Evolutionary conservation across 2,113 vertebrate species (phyloP), one percentile per base, ranked within the genome.

Genomic region (Lasiurus cinereus): DNA sequence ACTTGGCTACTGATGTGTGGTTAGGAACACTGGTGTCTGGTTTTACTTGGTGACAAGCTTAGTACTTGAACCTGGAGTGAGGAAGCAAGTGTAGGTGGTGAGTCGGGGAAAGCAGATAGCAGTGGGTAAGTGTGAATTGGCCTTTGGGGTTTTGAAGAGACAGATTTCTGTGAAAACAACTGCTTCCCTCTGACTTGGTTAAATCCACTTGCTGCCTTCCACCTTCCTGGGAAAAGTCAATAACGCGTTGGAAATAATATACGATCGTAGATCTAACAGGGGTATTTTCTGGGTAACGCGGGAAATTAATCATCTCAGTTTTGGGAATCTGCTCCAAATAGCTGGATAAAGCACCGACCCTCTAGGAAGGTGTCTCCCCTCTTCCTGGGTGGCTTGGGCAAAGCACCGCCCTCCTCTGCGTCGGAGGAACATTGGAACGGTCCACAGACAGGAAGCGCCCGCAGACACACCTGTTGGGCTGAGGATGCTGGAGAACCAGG

Each of bases 271-370:
- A 33, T 54, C 0, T 4, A 21, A 16, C 6, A 19, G 33, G 31
- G 21, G 14, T 62, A n/a, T 56, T 54, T 78, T 90, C 52, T 31
- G 83, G 29, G 4, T 67, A 64, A 31, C 48, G 29, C 8, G 62
- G 70, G 27, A 80, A 79, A 54, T 79, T 69, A 62, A 48, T 69
- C 39, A 46, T 59, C 31, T 94, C 78, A 66, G 85, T 64, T 62
- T 88, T 14, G 22, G 31, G 16, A 62, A 3, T 64, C 27, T 88
- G 22, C 27, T 64, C 36, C 59, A 52, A 95, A 59, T 46, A 78
- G 52, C 15, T 59, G 33, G 64, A 56, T 48, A 54, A 77, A 5
- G 4, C 50, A 3, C 33, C 39, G 43, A 52, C 31, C 46, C 39
- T 69, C 59, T n/a, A 56, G 43, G 56, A 31, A 78, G 50, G 5